These are phyloP conservation scores for Sanderia malayensis DNA, from an alignment of 30 jellyfish, hydroid and myxozoan genomes.

Conservation along the genomic window DNA sequence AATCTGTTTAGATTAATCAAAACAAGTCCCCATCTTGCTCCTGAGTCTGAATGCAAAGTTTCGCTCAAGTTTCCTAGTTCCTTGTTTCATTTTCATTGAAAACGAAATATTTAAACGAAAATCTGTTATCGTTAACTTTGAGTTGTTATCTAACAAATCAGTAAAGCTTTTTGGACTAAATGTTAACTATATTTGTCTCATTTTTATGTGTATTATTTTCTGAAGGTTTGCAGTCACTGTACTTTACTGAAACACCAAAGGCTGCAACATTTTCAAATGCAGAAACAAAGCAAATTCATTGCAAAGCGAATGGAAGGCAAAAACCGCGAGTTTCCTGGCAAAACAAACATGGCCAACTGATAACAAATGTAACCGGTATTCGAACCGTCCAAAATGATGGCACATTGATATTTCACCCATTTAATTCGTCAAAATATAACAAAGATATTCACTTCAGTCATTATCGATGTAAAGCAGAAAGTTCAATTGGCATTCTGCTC, in stretches of 20 bases:
- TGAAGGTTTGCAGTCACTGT: conserved; percentile 42
- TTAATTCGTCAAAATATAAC: conserved; percentile 22
- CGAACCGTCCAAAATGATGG: conserved; percentile 51
- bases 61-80: too few species aligned
- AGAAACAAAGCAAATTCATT: conserved; percentile 46
- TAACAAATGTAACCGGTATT: conserved; percentile 48
- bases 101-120: not conserved
- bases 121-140: too few species aligned
- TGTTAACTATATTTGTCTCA: not conserved
- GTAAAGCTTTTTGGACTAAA: too few species aligned
- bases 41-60: too few species aligned
- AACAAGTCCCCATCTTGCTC: too few species aligned
- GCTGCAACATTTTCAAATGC: conserved; percentile 72
- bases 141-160: too few species aligned
- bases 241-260: conserved; percentile 55
- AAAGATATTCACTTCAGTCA: conserved; percentile 46
- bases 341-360: conserved; percentile 51
- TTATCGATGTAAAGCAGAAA: conserved; percentile 77
- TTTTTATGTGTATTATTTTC: not conserved
- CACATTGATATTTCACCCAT: conserved; percentile 64
- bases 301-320: conserved; percentile 79
- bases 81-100: not conserved
- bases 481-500: conserved; percentile 59
- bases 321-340: conserved; percentile 76
- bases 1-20: too few species aligned